Conservation (phyloP, 23 tunicate genomes). For the Clavelina lepadiformis region DNA sequence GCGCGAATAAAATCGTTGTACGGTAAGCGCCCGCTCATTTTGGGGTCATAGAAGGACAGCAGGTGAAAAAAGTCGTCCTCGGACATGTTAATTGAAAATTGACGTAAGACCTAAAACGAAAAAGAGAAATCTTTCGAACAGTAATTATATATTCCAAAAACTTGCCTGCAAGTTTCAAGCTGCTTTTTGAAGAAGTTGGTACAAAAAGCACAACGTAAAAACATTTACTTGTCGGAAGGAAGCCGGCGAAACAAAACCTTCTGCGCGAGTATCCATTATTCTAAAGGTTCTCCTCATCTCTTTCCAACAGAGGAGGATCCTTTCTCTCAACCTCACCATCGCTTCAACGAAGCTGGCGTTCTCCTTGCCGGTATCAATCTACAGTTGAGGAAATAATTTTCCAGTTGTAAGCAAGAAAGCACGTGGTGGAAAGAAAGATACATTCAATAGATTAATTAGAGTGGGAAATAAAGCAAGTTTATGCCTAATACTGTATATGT, state of each 20-base stretch:
- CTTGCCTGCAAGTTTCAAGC: neutral
- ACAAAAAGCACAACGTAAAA: neutral
- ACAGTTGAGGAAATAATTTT: neutral
- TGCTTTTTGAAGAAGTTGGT: neutral
- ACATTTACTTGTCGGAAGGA: slow-evolving; percentile 69
- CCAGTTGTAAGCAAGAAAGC: too few relatives aligned
- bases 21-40: slow-evolving; percentile 56
- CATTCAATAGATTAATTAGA: too few relatives aligned
- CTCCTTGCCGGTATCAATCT: slow-evolving; percentile 76
- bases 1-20: slow-evolving; percentile 89
- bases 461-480: too few relatives aligned
- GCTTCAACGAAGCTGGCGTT: slow-evolving; percentile 58
- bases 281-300: slow-evolving; percentile 74
- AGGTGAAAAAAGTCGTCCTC: slow-evolving; percentile 84
- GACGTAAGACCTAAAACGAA: slow-evolving; percentile 52
- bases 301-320: slow-evolving; percentile 61
- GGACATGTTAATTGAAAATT: slow-evolving; percentile 52
- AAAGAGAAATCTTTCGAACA: neutral
- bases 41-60: slow-evolving; percentile 74
- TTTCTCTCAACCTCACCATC: slow-evolving; percentile 53
- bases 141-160: slow-evolving; percentile 1
- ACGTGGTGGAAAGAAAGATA: too few relatives aligned
- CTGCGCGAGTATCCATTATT: slow-evolving; percentile 30
- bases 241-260: slow-evolving; percentile 61
- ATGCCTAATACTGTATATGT: too few relatives aligned